Evolutionary conservation across 2,888 invertebrate species (phyloP).

Genomic region (Carpatolechia fugitivella): DNA sequence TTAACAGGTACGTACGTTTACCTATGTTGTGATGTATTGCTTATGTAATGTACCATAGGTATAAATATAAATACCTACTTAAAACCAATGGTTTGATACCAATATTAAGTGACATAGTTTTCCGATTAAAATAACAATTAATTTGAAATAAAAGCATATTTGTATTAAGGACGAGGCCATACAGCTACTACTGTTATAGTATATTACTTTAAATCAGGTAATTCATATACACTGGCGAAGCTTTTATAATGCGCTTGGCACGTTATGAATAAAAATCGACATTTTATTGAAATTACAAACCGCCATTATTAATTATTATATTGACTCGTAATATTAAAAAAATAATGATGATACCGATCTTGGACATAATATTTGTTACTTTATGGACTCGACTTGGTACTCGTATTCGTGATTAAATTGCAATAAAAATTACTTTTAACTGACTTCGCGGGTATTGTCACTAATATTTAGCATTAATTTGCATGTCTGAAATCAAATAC

Average conservation of each 20-base stretch:
- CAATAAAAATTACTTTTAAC: not conserved
- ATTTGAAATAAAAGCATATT: constrained; percentile 25
- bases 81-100: too few relatives aligned
- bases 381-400: not conserved
- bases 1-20: too few relatives aligned
- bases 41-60: not conserved
- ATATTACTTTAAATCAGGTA: constrained; percentile 36
- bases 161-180: constrained; percentile 39
- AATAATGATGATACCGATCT: not conserved
- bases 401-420: not conserved
- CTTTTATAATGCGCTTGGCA: constrained; percentile 29
- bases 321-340: not conserved
- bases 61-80: too few relatives aligned
- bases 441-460: not conserved
- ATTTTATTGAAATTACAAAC: not conserved
- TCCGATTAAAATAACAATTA: not conserved
- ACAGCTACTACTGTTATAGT: constrained; percentile 21
- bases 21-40: too few relatives aligned
- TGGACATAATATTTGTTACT: not conserved
- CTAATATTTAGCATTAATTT: too few relatives aligned
- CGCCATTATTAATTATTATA: not conserved
- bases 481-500: too few relatives aligned
- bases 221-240: constrained; percentile 49
- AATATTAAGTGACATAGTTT: too few relatives aligned
- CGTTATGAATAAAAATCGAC: not conserved